Evolutionary conservation across 2,797 vertebrate species (phyloP).

Genomic region (Semotilus atromaculatus): DNA sequence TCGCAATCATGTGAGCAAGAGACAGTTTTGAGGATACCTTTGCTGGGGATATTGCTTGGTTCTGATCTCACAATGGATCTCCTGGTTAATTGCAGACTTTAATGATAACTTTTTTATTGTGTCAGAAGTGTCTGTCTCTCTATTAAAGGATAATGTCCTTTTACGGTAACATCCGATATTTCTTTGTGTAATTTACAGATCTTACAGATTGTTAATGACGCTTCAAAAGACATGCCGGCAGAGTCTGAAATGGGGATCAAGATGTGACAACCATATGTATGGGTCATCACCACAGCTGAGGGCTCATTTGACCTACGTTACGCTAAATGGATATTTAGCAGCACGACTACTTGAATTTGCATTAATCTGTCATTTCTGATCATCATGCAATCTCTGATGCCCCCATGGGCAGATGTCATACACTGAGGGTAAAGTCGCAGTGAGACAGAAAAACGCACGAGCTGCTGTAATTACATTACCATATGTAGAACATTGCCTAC

Average conservation of each 20-base stretch:
- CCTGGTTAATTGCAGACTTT: slow-evolving; percentile 15
- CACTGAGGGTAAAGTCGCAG: slow-evolving; percentile 22
- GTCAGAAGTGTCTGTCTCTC: slow-evolving; percentile 7
- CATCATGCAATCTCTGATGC: slow-evolving; percentile 36
- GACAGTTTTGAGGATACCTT: slow-evolving; percentile 22
- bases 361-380: slow-evolving; percentile 50
- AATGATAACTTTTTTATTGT: not conserved
- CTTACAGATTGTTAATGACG: slow-evolving; percentile 32
- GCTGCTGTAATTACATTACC: slow-evolving; percentile 29
- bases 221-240: slow-evolving; percentile 33
- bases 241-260: slow-evolving; percentile 42
- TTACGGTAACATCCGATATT: slow-evolving; percentile 4
- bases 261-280: slow-evolving; percentile 49
- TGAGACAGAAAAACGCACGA: slow-evolving; percentile 26
- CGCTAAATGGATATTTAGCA: slow-evolving; percentile 43
- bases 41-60: not conserved
- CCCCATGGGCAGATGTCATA: slow-evolving; percentile 46
- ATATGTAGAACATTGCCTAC: slow-evolving; percentile 32
- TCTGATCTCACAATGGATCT: not conserved
- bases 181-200: slow-evolving; percentile 35
- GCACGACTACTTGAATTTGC: slow-evolving; percentile 32
- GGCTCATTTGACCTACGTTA: slow-evolving; percentile 46
- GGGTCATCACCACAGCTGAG: slow-evolving; percentile 47
- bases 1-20: not conserved
- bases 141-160: slow-evolving; percentile 30